These are phyloP conservation scores for Psittacara wagleri DNA, from an alignment of 2,113 vertebrate genomes.

Conservation along the genomic window DNA sequence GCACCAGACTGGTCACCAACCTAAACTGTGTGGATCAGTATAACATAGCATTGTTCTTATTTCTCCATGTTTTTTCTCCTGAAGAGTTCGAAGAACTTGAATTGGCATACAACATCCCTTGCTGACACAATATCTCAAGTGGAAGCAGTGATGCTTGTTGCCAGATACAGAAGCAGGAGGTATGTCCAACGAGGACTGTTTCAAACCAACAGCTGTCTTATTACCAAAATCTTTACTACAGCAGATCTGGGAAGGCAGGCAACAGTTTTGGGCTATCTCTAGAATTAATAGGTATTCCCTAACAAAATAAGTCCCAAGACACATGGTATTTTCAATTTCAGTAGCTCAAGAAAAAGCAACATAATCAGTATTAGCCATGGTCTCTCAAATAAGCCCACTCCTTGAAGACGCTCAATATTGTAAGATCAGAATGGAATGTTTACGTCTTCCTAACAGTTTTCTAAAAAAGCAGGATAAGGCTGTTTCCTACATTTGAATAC, in stretches of 20 bases:
- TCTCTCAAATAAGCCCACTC: background rate
- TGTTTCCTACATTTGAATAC: background rate
- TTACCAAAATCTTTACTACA: background rate
- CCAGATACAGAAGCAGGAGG: background rate
- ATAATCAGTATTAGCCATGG: background rate
- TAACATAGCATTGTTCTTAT: background rate
- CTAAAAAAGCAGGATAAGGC: background rate
- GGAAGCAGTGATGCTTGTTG: background rate
- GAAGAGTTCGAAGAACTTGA: background rate
- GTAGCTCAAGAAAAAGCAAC: background rate
- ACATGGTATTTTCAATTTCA: background rate
- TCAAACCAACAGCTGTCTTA: background rate
- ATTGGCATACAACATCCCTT: background rate
- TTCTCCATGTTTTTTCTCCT: background rate
- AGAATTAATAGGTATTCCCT: background rate
- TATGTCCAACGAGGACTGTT: background rate
- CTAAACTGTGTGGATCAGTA: background rate
- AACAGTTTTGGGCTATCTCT: background rate
- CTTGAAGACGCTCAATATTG: background rate
- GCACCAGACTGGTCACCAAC: background rate
- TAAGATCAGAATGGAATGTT: background rate
- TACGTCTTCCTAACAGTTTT: background rate
- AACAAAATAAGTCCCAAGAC: background rate
- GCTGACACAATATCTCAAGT: background rate
- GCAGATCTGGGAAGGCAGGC: background rate